Evolutionary conservation across 2,888 invertebrate genomes (phyloP).

Genomic region (Eremobia ochroleuca): DNA sequence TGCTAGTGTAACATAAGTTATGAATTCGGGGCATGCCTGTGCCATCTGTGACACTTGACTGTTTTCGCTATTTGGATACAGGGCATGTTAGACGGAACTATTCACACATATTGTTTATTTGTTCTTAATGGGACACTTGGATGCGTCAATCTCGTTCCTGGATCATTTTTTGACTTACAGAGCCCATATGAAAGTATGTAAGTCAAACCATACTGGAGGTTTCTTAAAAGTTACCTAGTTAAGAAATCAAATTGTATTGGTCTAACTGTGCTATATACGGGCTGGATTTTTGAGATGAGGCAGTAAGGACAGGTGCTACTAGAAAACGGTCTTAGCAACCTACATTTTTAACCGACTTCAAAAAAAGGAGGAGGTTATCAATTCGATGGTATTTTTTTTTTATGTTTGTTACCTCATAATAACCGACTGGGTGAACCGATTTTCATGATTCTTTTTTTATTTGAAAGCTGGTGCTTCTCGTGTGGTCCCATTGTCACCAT

Average conservation of each 20-base stretch:
- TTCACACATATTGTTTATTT: background rate
- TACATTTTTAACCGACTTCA: too few species aligned
- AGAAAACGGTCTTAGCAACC: too few species aligned
- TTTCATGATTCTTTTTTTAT: too few species aligned
- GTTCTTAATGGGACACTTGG: background rate
- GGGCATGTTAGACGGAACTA: conserved; percentile 18
- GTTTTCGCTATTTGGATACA: conserved; percentile 3
- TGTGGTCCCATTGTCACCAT: too few species aligned
- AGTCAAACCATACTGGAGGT: background rate
- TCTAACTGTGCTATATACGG: too few species aligned
- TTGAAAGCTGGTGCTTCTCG: too few species aligned
- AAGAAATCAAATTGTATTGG: background rate
- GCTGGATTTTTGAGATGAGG: too few species aligned
- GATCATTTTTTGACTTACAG: background rate
- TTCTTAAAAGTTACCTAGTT: background rate
- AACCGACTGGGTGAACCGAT: too few species aligned
- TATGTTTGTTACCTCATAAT: too few species aligned
- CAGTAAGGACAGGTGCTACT: too few species aligned
- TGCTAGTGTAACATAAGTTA: background rate
- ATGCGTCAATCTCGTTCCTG: background rate
- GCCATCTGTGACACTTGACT: conserved; percentile 31
- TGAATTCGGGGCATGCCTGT: conserved; percentile 18
- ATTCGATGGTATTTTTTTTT: too few species aligned
- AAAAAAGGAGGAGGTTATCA: too few species aligned
- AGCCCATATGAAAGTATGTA: background rate